Evolutionary conservation across 2,797 vertebrate species (phyloP).

Genomic region (Chanos chanos): DNA sequence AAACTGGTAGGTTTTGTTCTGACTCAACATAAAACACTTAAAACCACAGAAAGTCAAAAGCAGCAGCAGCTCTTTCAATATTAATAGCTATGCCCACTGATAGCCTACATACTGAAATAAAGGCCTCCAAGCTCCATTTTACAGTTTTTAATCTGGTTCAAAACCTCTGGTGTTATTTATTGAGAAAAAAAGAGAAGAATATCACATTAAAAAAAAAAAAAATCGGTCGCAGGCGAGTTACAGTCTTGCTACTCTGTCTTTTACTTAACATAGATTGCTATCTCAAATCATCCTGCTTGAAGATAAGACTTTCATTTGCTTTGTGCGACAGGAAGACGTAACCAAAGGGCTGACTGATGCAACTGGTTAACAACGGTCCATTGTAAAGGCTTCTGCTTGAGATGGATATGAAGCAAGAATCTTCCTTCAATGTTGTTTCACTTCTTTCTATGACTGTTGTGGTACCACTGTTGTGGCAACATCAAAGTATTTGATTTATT

Average conservation of each 20-base stretch:
- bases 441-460: too few relatives aligned
- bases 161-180: constrained; percentile 22
- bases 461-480: too few relatives aligned
- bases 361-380: constrained; percentile 18
- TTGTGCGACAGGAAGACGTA: constrained; percentile 48
- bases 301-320: constrained; percentile 52
- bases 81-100: too few relatives aligned
- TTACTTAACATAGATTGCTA: constrained; percentile 44
- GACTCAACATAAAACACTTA: constrained; percentile 67
- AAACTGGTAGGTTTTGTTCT: constrained; percentile 63
- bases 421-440: too few relatives aligned
- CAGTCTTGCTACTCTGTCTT: neutral
- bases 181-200: constrained; percentile 36
- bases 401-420: too few relatives aligned
- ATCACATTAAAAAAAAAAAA: constrained; percentile 44
- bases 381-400: constrained; percentile 14
- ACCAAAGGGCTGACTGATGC: constrained; percentile 57
- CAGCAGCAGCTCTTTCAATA: constrained; percentile 66
- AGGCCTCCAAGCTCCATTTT: too few relatives aligned
- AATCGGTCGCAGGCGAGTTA: too few relatives aligned
- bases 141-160: too few relatives aligned
- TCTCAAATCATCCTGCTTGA: constrained; percentile 43
- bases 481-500: too few relatives aligned
- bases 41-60: constrained; percentile 72
- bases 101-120: too few relatives aligned